Base-by-base conservation (phyloP, 2,797 vertebrate genomes). In the Ateles fusciceps region DNA sequence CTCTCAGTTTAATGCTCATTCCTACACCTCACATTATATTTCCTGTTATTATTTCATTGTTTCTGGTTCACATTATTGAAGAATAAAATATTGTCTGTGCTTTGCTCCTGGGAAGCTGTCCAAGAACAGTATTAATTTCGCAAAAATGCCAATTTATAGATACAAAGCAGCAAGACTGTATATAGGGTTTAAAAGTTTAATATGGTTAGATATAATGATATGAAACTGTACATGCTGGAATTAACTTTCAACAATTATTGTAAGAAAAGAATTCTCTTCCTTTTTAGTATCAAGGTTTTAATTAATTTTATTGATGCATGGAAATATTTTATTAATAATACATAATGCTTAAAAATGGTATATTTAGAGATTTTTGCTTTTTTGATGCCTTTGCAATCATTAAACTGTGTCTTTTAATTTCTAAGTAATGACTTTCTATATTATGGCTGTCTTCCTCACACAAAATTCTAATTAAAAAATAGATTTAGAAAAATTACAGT, bases 391-490 rank as follows among this genome's bases (percentile, higher is more conserved):
- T 78, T 91, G 48, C 85, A 96, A 94, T 93, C 71, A 96, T 61
- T 84, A 50, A 85, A 74, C 50, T 91, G 12, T 83, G 5, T 42
- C 39, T 4, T 88, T 74, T 93, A 79, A 50, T 81, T 91, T 46
- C 52, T 94, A 92, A 22, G 57, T 88, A 88, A 84, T 92, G 80
- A 81, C 92, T 97, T 97, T 90, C 80, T 96, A 10, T 83, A 71
- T 68, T 90, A 89, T 64, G 28, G 68, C 14, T 85, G 19, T 80
- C 39, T 94, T 72, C 22, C 3, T 19, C 55, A 13, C 33, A 50
- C 85, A 76, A 96, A 52, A 42, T 33, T 83, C 39, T 84, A 85
- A 96, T 97, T 97, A 95, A 87, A 94, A 91, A 96, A 84, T 64
- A 96, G 57, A 92, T 96, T 97, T 92, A 80, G 74, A 94, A 94